Percentiles rank a stretch among this genome's conserved stretches.
Conservation (phyloP, 1,140 invertebrate genomes). For the Araneus ventricosus region DNA sequence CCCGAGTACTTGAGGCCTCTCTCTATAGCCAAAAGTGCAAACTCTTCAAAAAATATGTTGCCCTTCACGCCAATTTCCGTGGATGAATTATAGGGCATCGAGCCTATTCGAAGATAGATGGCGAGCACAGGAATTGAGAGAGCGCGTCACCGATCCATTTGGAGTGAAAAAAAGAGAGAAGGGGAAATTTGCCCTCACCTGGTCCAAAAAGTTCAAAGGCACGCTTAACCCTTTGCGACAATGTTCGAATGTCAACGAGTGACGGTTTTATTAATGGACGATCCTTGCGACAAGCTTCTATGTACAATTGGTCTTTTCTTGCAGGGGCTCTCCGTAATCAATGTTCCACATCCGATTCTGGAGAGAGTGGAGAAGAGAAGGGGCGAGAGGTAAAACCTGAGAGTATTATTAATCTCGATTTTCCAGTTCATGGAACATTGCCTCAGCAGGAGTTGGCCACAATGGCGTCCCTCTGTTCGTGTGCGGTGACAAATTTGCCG, state of each 20-base stretch:
- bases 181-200: neutral
- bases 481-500: slow-evolving; percentile 45
- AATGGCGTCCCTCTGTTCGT: slow-evolving; percentile 24
- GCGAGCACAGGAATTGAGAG: neutral
- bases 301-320: slow-evolving; percentile 25
- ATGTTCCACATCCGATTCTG: slow-evolving; percentile 4
- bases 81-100: slow-evolving; percentile 44
- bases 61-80: slow-evolving; percentile 44
- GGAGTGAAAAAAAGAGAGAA: neutral
- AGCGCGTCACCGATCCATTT: neutral
- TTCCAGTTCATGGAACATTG: slow-evolving; percentile 41
- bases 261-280: slow-evolving; percentile 34
- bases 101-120: neutral
- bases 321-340: neutral
- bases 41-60: neutral
- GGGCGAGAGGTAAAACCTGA: neutral
- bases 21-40: neutral
- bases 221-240: slow-evolving; percentile 36
- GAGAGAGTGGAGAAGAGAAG: neutral
- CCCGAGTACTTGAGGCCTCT: neutral
- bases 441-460: neutral
- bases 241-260: slow-evolving; percentile 22
- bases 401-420: slow-evolving; percentile 53
- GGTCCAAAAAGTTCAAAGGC: slow-evolving; percentile 10
- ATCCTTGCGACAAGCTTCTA: neutral